phyloP scores from a whole-genome alignment of 2,888 invertebrate genomes.

The Labia minor region DNA sequence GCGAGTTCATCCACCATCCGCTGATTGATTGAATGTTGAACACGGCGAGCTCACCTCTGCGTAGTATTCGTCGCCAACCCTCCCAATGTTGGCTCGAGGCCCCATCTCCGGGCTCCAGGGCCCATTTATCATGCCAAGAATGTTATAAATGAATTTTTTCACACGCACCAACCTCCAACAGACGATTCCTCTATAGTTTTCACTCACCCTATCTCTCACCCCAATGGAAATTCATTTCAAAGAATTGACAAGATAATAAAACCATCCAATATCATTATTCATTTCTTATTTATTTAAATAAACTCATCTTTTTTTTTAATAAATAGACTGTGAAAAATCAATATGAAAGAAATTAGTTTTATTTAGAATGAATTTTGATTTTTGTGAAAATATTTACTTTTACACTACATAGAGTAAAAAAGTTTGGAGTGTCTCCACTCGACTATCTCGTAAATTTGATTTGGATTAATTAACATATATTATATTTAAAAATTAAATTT shows the following conservation, averaged over 20 bases:
- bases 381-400: too few species aligned
- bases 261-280: slow-evolving; percentile 13
- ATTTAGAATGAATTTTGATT: too few species aligned
- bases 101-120: background rate
- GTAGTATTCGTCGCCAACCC: background rate
- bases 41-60: background rate
- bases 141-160: slow-evolving; percentile 13
- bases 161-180: background rate
- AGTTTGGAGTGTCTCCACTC: too few species aligned
- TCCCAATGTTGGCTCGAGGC: background rate
- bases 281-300: slow-evolving; percentile 13
- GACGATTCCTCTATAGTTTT: slow-evolving; percentile 1
- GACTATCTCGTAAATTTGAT: too few species aligned
- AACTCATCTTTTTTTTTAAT: background rate
- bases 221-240: background rate
- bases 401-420: too few species aligned
- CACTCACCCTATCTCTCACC: slow-evolving; percentile 1
- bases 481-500: too few species aligned
- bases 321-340: background rate
- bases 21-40: background rate
- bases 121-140: background rate
- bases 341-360: too few species aligned
- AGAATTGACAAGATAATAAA: slow-evolving; percentile 13
- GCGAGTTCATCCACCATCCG: background rate
- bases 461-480: too few species aligned